Base-by-base conservation (phyloP, 2,888 invertebrate species). In the Philaethria dido region DNA sequence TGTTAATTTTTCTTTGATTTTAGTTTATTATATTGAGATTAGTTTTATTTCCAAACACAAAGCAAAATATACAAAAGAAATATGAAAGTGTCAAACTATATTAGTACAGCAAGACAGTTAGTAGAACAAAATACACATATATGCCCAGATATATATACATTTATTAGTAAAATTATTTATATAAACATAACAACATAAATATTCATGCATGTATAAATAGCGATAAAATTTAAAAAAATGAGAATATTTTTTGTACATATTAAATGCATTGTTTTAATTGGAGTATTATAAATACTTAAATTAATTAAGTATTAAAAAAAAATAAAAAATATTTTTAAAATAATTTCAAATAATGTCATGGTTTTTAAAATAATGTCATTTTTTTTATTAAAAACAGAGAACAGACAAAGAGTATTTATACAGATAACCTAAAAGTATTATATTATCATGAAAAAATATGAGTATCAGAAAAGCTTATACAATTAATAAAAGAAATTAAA, bases 21-120 rank as follows among this genome's bases (percentile, higher is more conserved):
- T n/a, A n/a, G n/a, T n/a, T n/a, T n/a, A n/a, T n/a, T n/a, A n/a
- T n/a, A n/a, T n/a, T n/a, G n/a, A n/a, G n/a, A n/a, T n/a, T n/a
- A n/a, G n/a, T n/a, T n/a, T n/a, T 11, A 39, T 22, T 14, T 1
- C 3, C 9, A 55, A 18, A 11, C 20, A 14, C 14, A 14, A 36
- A 54, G 3, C 20, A 22, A 13, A 16, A 44, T 29, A 29, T 22
- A 5, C 9, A 14, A 29, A 44, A n/a, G 3, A 45, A 11, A 55
- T 22, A 44, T 39, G 8, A 57, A 22, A 57, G 20, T 1, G n/a
- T 20, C 0, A 16, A 16, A 42, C 3, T 18, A 60, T 61, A 77
- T 82, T 80, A 78, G 77, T 78, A 80, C 74, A 77, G 59, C 72
- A 44, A 71, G 67, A 73, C 66, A 61, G 77, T 75, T 67, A 69